Evolutionary conservation across 2,888 invertebrate species (phyloP).

Genomic region (Trichogramma evanescens): DNA sequence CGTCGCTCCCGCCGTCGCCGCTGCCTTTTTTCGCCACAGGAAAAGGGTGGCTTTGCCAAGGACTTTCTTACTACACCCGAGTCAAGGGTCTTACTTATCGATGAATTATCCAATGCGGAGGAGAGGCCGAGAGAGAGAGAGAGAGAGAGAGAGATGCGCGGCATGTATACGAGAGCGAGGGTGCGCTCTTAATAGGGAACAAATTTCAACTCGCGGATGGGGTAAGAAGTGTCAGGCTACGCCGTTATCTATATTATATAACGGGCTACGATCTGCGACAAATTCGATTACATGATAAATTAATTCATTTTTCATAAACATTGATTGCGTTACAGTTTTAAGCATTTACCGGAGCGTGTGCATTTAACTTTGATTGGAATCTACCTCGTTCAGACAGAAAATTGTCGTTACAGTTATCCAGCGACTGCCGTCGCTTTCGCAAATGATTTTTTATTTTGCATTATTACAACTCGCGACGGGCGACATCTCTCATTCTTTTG

Average conservation of each 20-base stretch:
- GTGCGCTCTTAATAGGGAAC: constrained; percentile 4
- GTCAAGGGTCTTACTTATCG: constrained; percentile 12
- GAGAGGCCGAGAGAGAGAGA: not conserved
- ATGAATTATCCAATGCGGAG: constrained; percentile 15
- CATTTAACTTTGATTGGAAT: too few relatives aligned
- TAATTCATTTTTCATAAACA: not conserved
- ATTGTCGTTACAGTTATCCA: too few relatives aligned
- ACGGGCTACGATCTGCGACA: not conserved
- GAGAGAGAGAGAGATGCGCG: too few relatives aligned
- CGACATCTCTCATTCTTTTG: too few relatives aligned
- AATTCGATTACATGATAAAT: not conserved
- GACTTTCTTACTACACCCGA: not conserved
- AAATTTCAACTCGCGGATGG: not conserved
- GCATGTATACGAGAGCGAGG: too few relatives aligned
- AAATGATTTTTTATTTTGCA: too few relatives aligned
- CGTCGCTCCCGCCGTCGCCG: not conserved
- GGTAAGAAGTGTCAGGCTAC: not conserved
- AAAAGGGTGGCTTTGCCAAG: not conserved
- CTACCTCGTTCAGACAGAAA: too few relatives aligned
- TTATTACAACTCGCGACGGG: too few relatives aligned
- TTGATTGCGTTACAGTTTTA: not conserved
- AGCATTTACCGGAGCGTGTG: not conserved
- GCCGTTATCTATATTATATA: not conserved
- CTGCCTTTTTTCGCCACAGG: not conserved
- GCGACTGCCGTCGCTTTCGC: too few relatives aligned